Evolutionary conservation across 2,888 invertebrate genomes (phyloP), one percentile per base, ranked within the genome.

Genomic region (Ommatoiulus sabulosus): DNA sequence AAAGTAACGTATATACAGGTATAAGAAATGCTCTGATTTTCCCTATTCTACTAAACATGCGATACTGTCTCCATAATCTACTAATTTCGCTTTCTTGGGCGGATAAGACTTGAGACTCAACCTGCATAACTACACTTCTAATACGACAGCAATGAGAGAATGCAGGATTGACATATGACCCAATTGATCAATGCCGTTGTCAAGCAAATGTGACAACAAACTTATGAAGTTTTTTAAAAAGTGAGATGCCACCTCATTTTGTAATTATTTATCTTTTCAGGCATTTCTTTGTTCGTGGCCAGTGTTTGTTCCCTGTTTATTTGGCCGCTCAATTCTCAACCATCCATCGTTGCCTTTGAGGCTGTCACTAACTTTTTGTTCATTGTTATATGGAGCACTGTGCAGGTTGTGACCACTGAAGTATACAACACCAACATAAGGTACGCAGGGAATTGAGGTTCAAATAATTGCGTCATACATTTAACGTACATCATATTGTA

Each of bases 381-480:
- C 89, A 92, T 93, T 57, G 91, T 92, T 44, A 93, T 93, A 87
- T 94, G 93, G 93, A 93, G 93, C 84, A 92, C 93, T 3, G 91
- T 94, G 44, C 93, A 93, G 88, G 91, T 93, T 44, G 92, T 92
- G 63, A 93, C 93, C 46, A 92, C 93, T 43, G 93, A 93, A 91
- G 92, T 92, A 90, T 93, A 93, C 90, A 93, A 93, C 10, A 93
- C 93, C 15, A 92, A 93, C 90, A 91, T 93, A 90, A 93, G 93
- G 93, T 93, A 91, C 89, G 80, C 8, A 35, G 35, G 35, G 35
- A 35, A 35, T 35, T 35, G 35, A 35, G 35, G 35, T 35, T 35
- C 35, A 35, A 35, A 35, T 35, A 35, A 35, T 35, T 35, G 35
- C 0, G 35, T 35, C 35, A 35, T 35, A 1, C 2, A 35, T 35